Evolutionary conservation across 2,113 vertebrate genomes (phyloP).

Genomic region (Xiphophorus maculatus): DNA sequence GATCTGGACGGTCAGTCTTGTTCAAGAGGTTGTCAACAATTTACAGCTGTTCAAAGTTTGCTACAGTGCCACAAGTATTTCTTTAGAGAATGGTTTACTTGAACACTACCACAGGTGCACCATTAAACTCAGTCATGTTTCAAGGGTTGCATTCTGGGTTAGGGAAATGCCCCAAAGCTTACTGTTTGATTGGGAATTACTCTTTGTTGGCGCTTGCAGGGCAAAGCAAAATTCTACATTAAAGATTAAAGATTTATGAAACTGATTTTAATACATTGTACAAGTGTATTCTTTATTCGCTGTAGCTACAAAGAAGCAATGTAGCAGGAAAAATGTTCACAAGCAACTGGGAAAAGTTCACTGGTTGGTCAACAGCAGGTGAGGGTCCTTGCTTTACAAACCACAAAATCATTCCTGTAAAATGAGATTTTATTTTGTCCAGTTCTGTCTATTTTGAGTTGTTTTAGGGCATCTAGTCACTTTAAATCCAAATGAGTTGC

Average conservation of each 20-base stretch:
- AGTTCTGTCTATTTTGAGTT: no score
- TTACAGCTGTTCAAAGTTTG: neutral
- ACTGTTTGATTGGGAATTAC: no score
- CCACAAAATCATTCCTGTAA: no score
- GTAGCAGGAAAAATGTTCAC: conserved; percentile 26
- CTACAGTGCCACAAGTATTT: neutral
- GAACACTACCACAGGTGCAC: neutral
- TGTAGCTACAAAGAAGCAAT: conserved; percentile 3
- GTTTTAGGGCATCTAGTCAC: no score
- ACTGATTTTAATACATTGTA: conserved; percentile 25
- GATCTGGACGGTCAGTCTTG: neutral
- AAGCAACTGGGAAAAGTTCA: neutral
- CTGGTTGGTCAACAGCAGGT: neutral
- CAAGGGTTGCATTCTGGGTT: no score
- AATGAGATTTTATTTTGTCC: no score
- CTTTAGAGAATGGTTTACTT: neutral
- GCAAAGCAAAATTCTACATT: neutral
- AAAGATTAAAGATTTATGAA: neutral
- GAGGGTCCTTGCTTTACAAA: neutral
- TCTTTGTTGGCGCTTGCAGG: neutral
- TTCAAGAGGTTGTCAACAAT: neutral
- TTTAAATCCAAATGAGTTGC: no score
- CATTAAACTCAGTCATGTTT: neutral
- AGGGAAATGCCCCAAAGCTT: no score
- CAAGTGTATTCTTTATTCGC: conserved; percentile 21